Evolutionary conservation across 64 coral and sea anemone species (phyloP), one percentile per base, ranked within the genome.

Genomic region (Dendrophyllia cribrosa): DNA sequence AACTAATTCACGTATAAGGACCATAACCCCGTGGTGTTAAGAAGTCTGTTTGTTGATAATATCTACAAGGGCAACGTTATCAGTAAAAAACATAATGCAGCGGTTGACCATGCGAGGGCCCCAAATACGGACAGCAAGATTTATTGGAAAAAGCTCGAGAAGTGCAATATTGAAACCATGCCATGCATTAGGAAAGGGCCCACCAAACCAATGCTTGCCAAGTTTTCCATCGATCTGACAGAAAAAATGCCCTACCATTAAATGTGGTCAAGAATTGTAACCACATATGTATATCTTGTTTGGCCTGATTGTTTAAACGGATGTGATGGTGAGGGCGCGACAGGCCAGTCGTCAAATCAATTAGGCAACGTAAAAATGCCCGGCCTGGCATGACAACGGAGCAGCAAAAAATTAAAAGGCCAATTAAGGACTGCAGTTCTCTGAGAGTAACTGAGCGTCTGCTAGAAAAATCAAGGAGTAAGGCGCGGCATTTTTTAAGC

Each of bases 141-240:
- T 17, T 16, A 76, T 76, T 15, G 73, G 73, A 3, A 76, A 76
- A 34, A 76, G 49, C 17, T 76, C 9, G 43, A 76, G 49, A 24
- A 23, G 4, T 16, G 73, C 7, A 2, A 76, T 76, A 17, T 76
- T 76, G 24, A 76, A 34, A 17, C 14, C 7, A 12, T 76, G 73
- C 73, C 73, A 76, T 13, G 73, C 7, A 1, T 5, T 6, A 47
- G 34, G 34, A 4, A 23, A 76, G 6, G 73, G 16, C 16, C 34
- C 83, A 65, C 16, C 34, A 70, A 86, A 86, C 83, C 83, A 86
- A 51, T 47, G 83, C 3, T 8, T 45, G 7, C 83, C 83, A 69
- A 86, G 15, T 17, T 7, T 63, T 16, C 84, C 84, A 87, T 17
- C 20, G 15, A 7, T 87, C 69, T 6, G 47, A 64, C 1, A 87